These are phyloP conservation scores for Caradrina kadenii DNA, from an alignment of 2,888 invertebrate species.

Conservation along the genomic window DNA sequence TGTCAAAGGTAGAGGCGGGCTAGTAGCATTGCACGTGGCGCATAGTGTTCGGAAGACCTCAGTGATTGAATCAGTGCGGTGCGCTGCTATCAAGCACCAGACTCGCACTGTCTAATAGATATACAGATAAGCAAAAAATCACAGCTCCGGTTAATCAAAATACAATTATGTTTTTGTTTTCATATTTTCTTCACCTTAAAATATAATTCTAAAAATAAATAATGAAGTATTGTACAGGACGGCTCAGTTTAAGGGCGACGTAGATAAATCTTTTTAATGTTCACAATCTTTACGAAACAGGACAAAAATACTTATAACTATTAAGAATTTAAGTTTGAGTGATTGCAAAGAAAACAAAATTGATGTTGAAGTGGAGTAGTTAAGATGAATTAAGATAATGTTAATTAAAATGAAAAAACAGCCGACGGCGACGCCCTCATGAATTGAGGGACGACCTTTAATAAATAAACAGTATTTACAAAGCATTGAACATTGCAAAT, in stretches of 20 bases:
- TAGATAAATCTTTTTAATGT: conserved; percentile 70
- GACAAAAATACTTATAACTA: conserved; percentile 25
- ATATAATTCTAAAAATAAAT: conserved; percentile 88
- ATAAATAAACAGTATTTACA: conserved; percentile 70
- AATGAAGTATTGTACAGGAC: conserved; percentile 88
- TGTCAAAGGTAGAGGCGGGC: conserved; percentile 13
- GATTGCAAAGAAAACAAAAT: conserved; percentile 17
- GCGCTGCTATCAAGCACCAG: conserved; percentile 31
- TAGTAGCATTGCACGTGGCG: conserved; percentile 50
- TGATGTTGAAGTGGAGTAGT: conserved; percentile 20
- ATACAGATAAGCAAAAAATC: conserved; percentile 89
- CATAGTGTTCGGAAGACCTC: conserved; percentile 72
- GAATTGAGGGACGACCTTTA: conserved; percentile 35
- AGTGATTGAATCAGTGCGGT: conserved; percentile 68
- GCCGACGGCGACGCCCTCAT: conserved; percentile 9
- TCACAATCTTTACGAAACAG: conserved; percentile 37
- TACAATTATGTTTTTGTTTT: conserved; percentile 87
- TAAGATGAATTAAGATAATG: conserved; percentile 30
- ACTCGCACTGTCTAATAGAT: conserved; percentile 74
- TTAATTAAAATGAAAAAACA: conserved; percentile 32
- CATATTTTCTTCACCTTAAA: conserved; percentile 81
- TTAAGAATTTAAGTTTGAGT: conserved; percentile 19
- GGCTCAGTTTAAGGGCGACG: conserved; percentile 80
- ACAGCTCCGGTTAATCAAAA: conserved; percentile 90
- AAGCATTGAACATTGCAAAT: conserved; percentile 42